A percentile compares a stretch with the other conserved stretches of the same genome.
These are phyloP conservation scores for Chiridota heheva DNA, from an alignment of 35 echinoderm and acorn worm genomes.

Conservation along the genomic window DNA sequence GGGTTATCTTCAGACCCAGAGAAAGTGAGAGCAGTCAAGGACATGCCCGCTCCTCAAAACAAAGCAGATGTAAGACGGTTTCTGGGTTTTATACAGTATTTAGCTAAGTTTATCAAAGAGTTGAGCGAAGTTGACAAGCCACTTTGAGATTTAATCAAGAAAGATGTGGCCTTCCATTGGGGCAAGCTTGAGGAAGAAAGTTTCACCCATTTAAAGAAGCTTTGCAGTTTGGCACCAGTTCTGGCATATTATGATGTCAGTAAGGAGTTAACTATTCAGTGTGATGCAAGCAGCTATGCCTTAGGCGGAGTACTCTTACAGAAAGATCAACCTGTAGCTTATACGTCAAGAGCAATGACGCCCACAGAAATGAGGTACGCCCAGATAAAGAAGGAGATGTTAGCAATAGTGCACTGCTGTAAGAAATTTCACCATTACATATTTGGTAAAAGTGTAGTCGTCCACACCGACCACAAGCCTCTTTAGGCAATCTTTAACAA, in stretches of 20 bases:
- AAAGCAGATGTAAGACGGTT: slow-evolving; percentile 66
- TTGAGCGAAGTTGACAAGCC: slow-evolving; percentile 59
- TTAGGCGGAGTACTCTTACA: slow-evolving; percentile 52
- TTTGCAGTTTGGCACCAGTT: slow-evolving; percentile 34
- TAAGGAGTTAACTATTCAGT: slow-evolving; percentile 39
- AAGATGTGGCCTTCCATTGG: slow-evolving; percentile 45
- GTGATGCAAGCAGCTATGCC: slow-evolving; percentile 58
- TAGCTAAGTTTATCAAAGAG: slow-evolving; percentile 67
- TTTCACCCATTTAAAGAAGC: slow-evolving; percentile 31
- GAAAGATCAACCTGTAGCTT: slow-evolving; percentile 55
- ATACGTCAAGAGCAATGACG: slow-evolving; percentile 56
- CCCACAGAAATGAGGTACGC: slow-evolving; percentile 45
- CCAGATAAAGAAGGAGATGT: slow-evolving; percentile 62
- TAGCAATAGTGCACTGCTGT: slow-evolving; percentile 31
- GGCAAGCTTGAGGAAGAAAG: slow-evolving; percentile 29
- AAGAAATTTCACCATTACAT: slow-evolving; percentile 57
- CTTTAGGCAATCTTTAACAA: slow-evolving; percentile 58
- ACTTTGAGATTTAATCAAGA: slow-evolving; percentile 44
- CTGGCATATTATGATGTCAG: slow-evolving; percentile 44
- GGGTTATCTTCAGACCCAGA: slow-evolving; percentile 61
- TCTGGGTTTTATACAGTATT: slow-evolving; percentile 57
- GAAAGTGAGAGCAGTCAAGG: slow-evolving; percentile 55
- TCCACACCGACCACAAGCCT: slow-evolving; percentile 50
- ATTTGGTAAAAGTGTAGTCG: slow-evolving; percentile 28
- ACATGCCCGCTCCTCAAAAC: slow-evolving; percentile 42